Base-by-base conservation (phyloP, 2,888 invertebrate species). In the Pristionchus mayeri region DNA sequence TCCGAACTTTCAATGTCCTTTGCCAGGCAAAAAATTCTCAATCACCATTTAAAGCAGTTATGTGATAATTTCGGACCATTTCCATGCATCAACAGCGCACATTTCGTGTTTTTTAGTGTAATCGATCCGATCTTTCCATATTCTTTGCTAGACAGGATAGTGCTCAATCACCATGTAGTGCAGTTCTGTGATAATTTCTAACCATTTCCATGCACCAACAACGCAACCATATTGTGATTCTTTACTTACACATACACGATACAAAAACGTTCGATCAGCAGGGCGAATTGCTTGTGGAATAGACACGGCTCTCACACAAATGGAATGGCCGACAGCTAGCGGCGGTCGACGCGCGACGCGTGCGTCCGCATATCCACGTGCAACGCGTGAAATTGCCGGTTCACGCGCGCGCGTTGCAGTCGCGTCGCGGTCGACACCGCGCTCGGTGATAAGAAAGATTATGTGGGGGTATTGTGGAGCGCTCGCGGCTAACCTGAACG, bases 381-480 rank as follows among this genome's bases (percentile, higher is more conserved):
- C 50, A 3, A 18, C 75, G 50, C 76, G 50, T 34, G 76, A 30
- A 50, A 27, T 50, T 78, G 76, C 76, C 76, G 76, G 76, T 50
- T 21, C 50, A 78, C 50, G 76, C 76, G 76, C 76, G 75, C 48
- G 37, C 71, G 71, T 21, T 21, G 76, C 76, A 50, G 76, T 78
- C 76, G 76, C 71, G 71, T 71, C 76, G 76, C 76, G 24, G 50
- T 78, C 76, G 76, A 78, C 76, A 40, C 50, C 76, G 76, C 76
- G 76, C 76, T 78, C 76, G 76, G 76, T 78, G 76, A n/a, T 50
- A 78, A 78, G 27, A 78, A 48, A 50, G 7, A 50, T 21, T 24
- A 30, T 18, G 50, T 50, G 50, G 50, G 50, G n/a, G 50, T 7
- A n/a, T 1, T 50, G 76, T 30, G 76, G 50, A 40, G 76, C 50